phyloP scores from a whole-genome alignment of 1,140 invertebrate species.

The Drosophila kohkoa region DNA sequence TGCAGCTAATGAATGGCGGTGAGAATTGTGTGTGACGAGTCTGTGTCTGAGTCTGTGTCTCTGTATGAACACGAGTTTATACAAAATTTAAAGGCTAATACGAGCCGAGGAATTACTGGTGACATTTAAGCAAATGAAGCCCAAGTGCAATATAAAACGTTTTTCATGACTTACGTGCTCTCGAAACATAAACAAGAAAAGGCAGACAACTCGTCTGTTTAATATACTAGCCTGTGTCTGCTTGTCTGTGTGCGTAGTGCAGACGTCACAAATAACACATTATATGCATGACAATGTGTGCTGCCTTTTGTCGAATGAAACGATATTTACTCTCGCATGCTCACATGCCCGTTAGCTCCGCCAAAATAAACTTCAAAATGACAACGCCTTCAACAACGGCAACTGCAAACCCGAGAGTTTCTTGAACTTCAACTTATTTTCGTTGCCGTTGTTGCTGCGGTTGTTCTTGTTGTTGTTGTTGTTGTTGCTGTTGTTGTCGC shows the following conservation, averaged over 20 bases:
- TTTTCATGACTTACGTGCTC: slow-evolving; percentile 51
- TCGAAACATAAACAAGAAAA: slow-evolving; percentile 32
- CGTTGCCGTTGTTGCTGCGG: slow-evolving; percentile 20
- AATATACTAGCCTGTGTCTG: slow-evolving; percentile 1
- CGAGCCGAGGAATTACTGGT: slow-evolving; percentile 19
- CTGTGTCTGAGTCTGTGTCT: too few relatives aligned
- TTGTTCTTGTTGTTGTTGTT: slow-evolving; percentile 17
- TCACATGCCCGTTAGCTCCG: slow-evolving; percentile 32
- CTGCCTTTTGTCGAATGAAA: slow-evolving; percentile 6
- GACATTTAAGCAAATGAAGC: slow-evolving; percentile 73
- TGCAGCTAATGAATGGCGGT: slow-evolving; percentile 35
- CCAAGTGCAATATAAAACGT: slow-evolving; percentile 76
- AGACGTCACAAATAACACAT: slow-evolving; percentile 31
- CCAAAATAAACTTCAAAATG: slow-evolving; percentile 68
- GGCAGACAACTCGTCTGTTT: slow-evolving; percentile 33
- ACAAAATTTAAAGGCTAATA: slow-evolving; percentile 26
- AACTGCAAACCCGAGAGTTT: slow-evolving; percentile 48
- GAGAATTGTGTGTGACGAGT: neutral
- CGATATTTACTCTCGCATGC: slow-evolving; percentile 10
- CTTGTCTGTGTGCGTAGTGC: slow-evolving; percentile 22
- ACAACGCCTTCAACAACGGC: slow-evolving; percentile 56
- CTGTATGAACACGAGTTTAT: neutral
- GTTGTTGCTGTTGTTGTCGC: slow-evolving; percentile 24
- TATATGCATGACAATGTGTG: slow-evolving; percentile 27
- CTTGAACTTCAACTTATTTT: slow-evolving; percentile 55